Evolutionary conservation across 2,888 invertebrate species (phyloP).

Genomic region (Mycogona germanica): DNA sequence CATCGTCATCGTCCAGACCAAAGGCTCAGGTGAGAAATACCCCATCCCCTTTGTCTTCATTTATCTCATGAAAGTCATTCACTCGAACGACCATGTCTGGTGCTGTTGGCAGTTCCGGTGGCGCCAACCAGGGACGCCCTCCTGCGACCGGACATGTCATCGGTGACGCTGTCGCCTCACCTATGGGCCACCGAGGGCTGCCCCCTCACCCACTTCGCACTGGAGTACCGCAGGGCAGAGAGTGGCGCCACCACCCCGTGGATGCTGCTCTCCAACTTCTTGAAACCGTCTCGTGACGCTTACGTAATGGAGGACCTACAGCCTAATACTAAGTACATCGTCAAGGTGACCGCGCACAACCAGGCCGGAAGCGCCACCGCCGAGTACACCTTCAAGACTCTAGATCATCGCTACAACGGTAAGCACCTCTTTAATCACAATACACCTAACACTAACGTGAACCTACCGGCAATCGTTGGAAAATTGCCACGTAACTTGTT

Average conservation of each 20-base stretch:
- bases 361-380: constrained; percentile 15
- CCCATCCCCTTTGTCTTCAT: constrained; percentile 7
- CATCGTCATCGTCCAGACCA: constrained; percentile 13
- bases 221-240: constrained; percentile 65
- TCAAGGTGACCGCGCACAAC: constrained; percentile 46
- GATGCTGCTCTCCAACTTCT: constrained; percentile 88
- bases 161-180: constrained; percentile 72
- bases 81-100: neutral
- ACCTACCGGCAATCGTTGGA: no score
- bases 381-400: constrained; percentile 12
- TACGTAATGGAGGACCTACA: constrained; percentile 82
- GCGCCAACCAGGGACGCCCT: constrained; percentile 15
- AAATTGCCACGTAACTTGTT: no score
- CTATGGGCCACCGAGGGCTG: constrained; percentile 94
- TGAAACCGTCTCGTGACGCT: constrained; percentile 69
- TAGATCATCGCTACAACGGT: neutral
- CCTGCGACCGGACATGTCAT: constrained; percentile 13
- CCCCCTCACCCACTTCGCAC: constrained; percentile 87
- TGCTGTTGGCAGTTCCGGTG: constrained; percentile 10
- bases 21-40: constrained; percentile 29
- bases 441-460: no score
- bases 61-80: neutral
- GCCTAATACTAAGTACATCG: constrained; percentile 88
- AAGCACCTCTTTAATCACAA: no score
- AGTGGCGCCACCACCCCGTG: constrained; percentile 59